Base-by-base conservation (phyloP, 2,113 vertebrate genomes). In the Neolamprologus modestus region DNA sequence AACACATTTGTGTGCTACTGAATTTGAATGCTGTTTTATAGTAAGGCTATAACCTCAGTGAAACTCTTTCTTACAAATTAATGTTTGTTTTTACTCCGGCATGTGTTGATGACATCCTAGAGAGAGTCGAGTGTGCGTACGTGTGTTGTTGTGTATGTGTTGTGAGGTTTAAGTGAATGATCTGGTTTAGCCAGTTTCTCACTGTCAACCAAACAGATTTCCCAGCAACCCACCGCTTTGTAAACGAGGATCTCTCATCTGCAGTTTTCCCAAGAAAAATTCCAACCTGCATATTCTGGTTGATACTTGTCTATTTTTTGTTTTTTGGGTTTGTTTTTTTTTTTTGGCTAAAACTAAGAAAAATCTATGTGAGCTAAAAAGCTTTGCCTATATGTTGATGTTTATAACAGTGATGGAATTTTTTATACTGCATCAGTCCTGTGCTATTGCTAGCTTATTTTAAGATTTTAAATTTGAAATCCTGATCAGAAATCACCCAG, bases 131-230 rank as follows among this genome's bases (percentile, higher is more conserved):
- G 86, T 53, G 33, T 82, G 35, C 40, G 83, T 81, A 7, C 21
- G 19, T 86, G 53, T 37, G 26, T 84, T 50, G 83, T 13, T 24
- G 13, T 66, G 79, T 63, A 26, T 53, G 16, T 52, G 82, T 19
- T 52, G 63, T 54, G 47, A 92, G 83, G n/a, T 16, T 61, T 19
- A 68, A 55, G 71, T 90, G 55, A 94, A 84, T 54, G 59, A 93
- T 92, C 94, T 83, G 88, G 94, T 93, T 89, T 24, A 94, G 90
- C 95, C 10, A 84, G 95, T 96, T 95, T 93, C 28, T 84, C 61
- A 9, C 88, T 53, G 54, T 87, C 76, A 88, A 81, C 61, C 76
- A 50, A 89, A 82, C 31, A 35, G 28, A 81, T 87, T 94, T 82
- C 63, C 81, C 31, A 85, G 52, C 28, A 88, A 26, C 54, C 26